Percentiles rank a stretch among this genome's conserved stretches.
Evolutionary conservation across 1,140 invertebrate species (phyloP).

Genomic region (Dryas iulia): DNA sequence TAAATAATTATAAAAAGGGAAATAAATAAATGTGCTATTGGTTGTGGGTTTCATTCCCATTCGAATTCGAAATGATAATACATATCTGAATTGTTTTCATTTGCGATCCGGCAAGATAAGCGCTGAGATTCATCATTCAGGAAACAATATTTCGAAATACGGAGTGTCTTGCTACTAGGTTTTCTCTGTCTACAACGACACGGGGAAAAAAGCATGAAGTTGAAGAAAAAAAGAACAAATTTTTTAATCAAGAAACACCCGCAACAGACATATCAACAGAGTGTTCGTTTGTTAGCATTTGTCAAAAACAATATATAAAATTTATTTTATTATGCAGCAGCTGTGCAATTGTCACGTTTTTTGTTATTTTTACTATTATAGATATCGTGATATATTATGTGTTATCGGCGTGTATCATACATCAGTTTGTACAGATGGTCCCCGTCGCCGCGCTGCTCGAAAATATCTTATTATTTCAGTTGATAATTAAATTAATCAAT

Average conservation of each 20-base stretch:
- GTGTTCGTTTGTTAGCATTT: background rate
- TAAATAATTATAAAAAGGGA: too few relatives aligned
- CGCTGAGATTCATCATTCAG: too few relatives aligned
- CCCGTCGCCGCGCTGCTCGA: background rate
- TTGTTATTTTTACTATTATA: slow-evolving; percentile 9
- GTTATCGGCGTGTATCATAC: background rate
- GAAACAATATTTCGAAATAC: too few relatives aligned
- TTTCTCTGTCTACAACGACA: too few relatives aligned
- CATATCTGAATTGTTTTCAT: too few relatives aligned
- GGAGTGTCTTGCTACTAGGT: too few relatives aligned
- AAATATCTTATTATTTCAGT: background rate
- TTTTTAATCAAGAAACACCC: background rate
- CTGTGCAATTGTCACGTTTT: slow-evolving; percentile 13
- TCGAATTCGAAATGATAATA: too few relatives aligned
- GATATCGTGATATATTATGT: background rate
- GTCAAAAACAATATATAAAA: background rate
- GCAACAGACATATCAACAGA: background rate
- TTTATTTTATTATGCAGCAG: slow-evolving; percentile 8
- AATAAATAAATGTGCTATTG: too few relatives aligned
- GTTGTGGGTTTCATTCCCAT: too few relatives aligned
- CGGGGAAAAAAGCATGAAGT: too few relatives aligned
- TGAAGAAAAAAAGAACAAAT: background rate
- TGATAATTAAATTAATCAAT: background rate
- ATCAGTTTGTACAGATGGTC: slow-evolving; percentile 14
- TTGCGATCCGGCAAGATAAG: too few relatives aligned